Evolutionary conservation across 2,888 invertebrate species (phyloP).

Genomic region (Sminthurides aquaticus): DNA sequence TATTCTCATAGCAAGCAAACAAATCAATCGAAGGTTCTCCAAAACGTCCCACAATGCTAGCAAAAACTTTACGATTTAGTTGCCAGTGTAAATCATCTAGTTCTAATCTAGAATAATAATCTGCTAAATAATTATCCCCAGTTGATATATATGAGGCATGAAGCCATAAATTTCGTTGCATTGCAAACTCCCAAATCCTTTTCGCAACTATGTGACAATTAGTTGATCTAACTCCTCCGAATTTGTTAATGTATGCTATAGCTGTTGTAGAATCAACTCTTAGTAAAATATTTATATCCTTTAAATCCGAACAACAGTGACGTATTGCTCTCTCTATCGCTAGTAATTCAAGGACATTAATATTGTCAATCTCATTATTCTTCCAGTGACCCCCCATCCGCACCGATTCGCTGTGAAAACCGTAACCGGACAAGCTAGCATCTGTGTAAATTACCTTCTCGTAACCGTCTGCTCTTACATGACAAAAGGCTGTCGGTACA

Average conservation of each 20-base stretch:
- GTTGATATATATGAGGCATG: slow-evolving; percentile 20
- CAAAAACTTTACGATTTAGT: slow-evolving; percentile 2
- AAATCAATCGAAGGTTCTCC: slow-evolving; percentile 12
- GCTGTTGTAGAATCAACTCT: slow-evolving; percentile 23
- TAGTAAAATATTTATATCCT: slow-evolving; percentile 11
- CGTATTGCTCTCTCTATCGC: slow-evolving; percentile 16
- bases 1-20: slow-evolving; percentile 17
- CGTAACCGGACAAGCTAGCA: slow-evolving; percentile 24
- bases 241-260: slow-evolving; percentile 24
- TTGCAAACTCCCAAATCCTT: slow-evolving; percentile 21
- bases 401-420: not conserved
- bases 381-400: slow-evolving; percentile 20
- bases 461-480: slow-evolving; percentile 17
- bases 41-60: not conserved
- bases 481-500: not conserved
- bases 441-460: slow-evolving; percentile 18
- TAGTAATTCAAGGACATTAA: slow-evolving; percentile 23
- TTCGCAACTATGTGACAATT: slow-evolving; percentile 3
- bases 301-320: not conserved
- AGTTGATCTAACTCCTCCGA: slow-evolving; percentile 19
- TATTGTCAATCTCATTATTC: not conserved
- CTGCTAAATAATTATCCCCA: slow-evolving; percentile 13
- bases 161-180: slow-evolving; percentile 4
- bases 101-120: slow-evolving; percentile 9
- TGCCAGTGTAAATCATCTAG: slow-evolving; percentile 7